Conservation (phyloP, 2,113 vertebrate genomes). For the Clupea harengus region DNA sequence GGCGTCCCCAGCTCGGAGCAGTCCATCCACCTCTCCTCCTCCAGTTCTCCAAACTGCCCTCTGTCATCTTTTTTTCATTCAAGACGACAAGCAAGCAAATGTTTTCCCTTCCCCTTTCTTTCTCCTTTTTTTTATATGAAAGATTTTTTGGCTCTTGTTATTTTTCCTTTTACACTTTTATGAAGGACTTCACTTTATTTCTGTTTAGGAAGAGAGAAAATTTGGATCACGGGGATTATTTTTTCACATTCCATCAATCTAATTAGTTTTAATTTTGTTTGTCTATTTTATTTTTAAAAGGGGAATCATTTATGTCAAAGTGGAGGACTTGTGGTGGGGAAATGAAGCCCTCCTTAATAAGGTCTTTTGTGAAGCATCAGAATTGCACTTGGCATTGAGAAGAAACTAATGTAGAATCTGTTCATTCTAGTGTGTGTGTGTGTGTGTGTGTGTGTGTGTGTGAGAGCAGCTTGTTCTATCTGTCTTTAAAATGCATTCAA, state of each 20-base stretch:
- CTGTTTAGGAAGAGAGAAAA: conserved; percentile 68
- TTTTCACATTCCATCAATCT: conserved; percentile 94
- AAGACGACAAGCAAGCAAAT: conserved; percentile 67
- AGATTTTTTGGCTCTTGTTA: conserved; percentile 65
- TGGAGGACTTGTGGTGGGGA: conserved; percentile 57
- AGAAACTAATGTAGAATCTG: conserved; percentile 86
- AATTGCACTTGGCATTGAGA: conserved; percentile 99
- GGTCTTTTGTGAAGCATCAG: conserved; percentile 90
- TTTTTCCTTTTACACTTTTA: conserved; percentile 81
- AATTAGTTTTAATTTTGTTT: conserved; percentile 76
- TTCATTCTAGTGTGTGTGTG: conserved; percentile 65
- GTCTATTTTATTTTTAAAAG: conserved; percentile 74
- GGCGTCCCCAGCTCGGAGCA: not conserved
- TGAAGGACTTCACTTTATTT: conserved; percentile 94
- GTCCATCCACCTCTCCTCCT: conserved; percentile 64
- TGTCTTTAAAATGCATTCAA: conserved; percentile 88
- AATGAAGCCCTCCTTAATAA: conserved; percentile 75
- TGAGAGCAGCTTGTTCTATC: conserved; percentile 86
- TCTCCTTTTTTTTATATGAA: conserved; percentile 67
- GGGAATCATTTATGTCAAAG: conserved; percentile 71
- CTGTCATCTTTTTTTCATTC: conserved; percentile 59
- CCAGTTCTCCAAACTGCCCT: conserved; percentile 81
- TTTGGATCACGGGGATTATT: conserved; percentile 80
- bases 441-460: conserved; percentile 33
- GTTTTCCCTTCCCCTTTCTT: conserved; percentile 69